Conservation (phyloP, 2,797 vertebrate genomes). For the Enteromius radiatus region DNA sequence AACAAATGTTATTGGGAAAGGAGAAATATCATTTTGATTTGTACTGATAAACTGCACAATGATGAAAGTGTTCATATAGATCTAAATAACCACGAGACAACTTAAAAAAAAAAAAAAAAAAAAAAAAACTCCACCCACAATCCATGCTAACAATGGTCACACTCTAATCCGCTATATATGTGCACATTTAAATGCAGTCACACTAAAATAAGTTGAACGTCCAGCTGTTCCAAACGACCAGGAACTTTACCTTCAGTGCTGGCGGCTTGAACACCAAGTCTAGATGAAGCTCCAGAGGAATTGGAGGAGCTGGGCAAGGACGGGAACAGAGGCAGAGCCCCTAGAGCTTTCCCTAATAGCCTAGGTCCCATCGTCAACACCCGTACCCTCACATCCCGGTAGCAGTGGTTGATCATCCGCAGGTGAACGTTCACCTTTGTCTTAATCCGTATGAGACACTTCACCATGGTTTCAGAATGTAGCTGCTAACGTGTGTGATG, state of each 20-base stretch:
- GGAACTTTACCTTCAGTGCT: constrained; percentile 66
- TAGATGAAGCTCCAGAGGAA: constrained; percentile 58
- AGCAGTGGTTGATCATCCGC: constrained; percentile 92
- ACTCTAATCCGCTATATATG: neutral
- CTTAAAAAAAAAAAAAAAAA: neutral
- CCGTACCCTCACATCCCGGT: constrained; percentile 85
- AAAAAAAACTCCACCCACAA: neutral
- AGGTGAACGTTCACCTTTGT: constrained; percentile 91
- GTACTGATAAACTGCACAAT: neutral
- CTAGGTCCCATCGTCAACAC: constrained; percentile 87
- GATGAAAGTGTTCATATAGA: neutral
- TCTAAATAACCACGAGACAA: neutral
- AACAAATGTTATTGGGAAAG: neutral
- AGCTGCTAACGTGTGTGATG: neutral
- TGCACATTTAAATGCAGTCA: constrained; percentile 11
- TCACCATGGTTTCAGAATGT: constrained; percentile 82
- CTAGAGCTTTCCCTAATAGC: constrained; percentile 81
- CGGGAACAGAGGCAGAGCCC: constrained; percentile 75
- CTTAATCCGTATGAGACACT: constrained; percentile 89
- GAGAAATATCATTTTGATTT: neutral
- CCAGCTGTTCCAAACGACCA: neutral
- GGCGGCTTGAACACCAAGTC: constrained; percentile 54
- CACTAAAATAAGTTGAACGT: neutral
- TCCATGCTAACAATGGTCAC: neutral
- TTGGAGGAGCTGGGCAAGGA: constrained; percentile 66